Conservation (phyloP, 1,140 invertebrate species). For the Drosophila ohnishii region DNA sequence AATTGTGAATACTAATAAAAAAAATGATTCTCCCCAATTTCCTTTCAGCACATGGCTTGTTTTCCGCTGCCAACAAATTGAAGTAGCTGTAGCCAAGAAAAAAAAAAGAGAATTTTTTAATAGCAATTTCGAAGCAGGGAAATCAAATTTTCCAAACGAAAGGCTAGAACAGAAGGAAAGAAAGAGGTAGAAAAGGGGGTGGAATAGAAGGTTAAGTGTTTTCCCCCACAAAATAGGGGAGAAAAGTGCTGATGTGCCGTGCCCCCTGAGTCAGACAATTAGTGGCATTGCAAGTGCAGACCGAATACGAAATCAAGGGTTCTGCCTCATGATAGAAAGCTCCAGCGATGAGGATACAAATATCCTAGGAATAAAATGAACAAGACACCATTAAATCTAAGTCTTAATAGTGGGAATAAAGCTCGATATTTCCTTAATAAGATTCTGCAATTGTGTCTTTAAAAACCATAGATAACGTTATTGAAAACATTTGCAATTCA, state of each 20-base stretch:
- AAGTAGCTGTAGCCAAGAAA: background rate
- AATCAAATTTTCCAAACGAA: constrained; percentile 19
- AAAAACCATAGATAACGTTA: background rate
- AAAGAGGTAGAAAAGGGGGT: background rate
- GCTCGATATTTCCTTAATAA: background rate
- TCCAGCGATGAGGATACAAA: background rate
- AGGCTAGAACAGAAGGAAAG: background rate
- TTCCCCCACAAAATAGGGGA: constrained; percentile 3
- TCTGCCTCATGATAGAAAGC: constrained; percentile 1
- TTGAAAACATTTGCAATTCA: background rate
- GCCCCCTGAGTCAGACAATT: constrained; percentile 7
- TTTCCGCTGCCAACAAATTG: constrained; percentile 7
- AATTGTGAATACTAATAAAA: constrained; percentile 9
- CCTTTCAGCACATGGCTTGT: constrained; percentile 4
- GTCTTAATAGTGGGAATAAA: background rate
- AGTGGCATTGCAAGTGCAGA: background rate
- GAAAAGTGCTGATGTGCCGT: background rate
- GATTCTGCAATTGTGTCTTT: background rate
- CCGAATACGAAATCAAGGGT: constrained; percentile 9
- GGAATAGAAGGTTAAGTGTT: constrained; percentile 6
- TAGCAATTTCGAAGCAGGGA: constrained; percentile 12
- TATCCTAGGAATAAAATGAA: background rate
- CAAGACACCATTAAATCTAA: too few species aligned
- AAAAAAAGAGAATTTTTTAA: background rate
- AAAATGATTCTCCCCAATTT: background rate